Evolutionary conservation across 2,113 vertebrate genomes (phyloP), one percentile per base, ranked within the genome.

Genomic region (Taxidea taxus): DNA sequence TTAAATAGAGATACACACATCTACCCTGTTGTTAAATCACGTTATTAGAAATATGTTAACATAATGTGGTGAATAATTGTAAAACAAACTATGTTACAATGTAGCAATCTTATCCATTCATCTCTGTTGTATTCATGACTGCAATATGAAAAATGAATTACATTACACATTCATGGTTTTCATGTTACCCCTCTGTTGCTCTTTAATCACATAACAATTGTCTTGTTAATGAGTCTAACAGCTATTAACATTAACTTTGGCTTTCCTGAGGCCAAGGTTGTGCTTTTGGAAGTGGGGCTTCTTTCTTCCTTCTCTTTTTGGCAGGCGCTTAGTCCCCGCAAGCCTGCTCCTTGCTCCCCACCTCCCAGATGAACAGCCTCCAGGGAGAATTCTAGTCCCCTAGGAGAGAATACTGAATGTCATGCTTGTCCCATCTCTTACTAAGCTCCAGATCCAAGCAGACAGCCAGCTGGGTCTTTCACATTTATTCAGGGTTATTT

Each of bases 131-230:
- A 96, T 90, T 97, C 97, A 88, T 75, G 97, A 75, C 94, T 97
- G 88, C 97, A 96, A 97, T 96, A 87, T 95, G 97, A 98, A 98
- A 96, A 98, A 98, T 97, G 97, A 97, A 98, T 94, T 96, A 97
- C 98, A 99, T 98, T 98, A 96, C 58, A 96, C 94, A 98, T 97
- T 97, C 98, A 97, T 23, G 83, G 97, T 92, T 98, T 97, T 98
- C 98, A 97, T 98, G 95, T 97, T 68, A 37, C 87, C 97, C 95
- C 95, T 98, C 97, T 97, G 97, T 85, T 98, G 95, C 92, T 98
- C 94, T 97, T 98, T 98, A 98, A 99, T 98, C 97, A 98, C 95
- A 97, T 90, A 98, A 90, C 98, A 98, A 98, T 97, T 91, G 97
- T 95, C 66, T 97, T 94, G 94, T 97, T 98, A 98, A 98, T 97